Evolutionary conservation across 1,140 invertebrate species (phyloP), one percentile per base, ranked within the genome.

Genomic region (Dendroctonus valens): DNA sequence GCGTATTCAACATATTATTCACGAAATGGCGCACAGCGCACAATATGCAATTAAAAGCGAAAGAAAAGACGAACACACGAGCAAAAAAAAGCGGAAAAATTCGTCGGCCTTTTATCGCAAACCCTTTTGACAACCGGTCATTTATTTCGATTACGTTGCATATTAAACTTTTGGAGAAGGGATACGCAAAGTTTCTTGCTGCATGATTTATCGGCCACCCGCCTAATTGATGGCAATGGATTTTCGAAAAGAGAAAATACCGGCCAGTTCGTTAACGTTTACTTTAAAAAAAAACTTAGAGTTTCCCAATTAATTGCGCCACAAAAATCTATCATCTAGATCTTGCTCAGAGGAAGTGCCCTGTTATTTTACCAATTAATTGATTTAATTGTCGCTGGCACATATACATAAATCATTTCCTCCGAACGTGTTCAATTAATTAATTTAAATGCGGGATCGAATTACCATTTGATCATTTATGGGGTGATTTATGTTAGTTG

Each of bases 71-170:
- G 61, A 65, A 54, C 70, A 67, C 64, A 74, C 70, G 70, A 69
- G 59, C 46, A 67, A 70, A 69, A 70, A 59, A 59, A 69, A 70
- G 37, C 54, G 41, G 26, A 26, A 26, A 26, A 26, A 26, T 26
- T 26, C 26, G 26, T 26, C 26, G 26, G 48, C 61, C 64, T 67
- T 64, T 68, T 58, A 63, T 64, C 58, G 58, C 61, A 65, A 72
- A 61, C 46, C 41, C 63, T 64, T 72, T 70, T 70, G 72, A 73
- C 72, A 73, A 70, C 70, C 69, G 63, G 67, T 73, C 69, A 72
- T 73, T 73, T 73, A 72, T 73, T 73, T 70, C 69, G 69, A 73
- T 73, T 73, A 73, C 72, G 58, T 48, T 73, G 72, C 69, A 70
- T 67, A 73, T 73, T 73, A 72, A 72, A 70, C 70, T 69, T 72